Percentiles rank a stretch among this genome's conserved stretches.
Conservation (phyloP, 1,140 invertebrate species). For the Batillaria attramentaria region DNA sequence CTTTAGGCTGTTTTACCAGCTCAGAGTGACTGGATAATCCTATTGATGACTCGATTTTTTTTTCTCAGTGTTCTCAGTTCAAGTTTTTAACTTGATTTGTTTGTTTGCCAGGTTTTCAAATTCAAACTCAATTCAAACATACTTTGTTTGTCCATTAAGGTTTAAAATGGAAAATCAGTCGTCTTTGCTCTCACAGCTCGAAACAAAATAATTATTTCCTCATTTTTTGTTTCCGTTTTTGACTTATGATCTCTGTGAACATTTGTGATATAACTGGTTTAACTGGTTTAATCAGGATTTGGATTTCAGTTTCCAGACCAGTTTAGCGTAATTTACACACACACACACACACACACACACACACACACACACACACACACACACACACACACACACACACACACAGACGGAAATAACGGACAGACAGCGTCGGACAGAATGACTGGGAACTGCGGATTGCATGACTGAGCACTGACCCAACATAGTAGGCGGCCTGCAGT, state of each 20-base stretch:
- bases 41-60: too few relatives aligned
- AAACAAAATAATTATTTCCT: background rate
- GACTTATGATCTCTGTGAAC: background rate
- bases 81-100: too few relatives aligned
- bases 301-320: background rate
- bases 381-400: slow-evolving; percentile 4
- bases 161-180: too few relatives aligned
- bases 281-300: background rate
- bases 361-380: background rate
- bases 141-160: too few relatives aligned
- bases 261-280: background rate
- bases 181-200: too few relatives aligned
- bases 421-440: background rate
- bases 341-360: background rate
- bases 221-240: background rate
- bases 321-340: background rate
- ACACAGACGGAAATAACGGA: background rate
- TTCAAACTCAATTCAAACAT: too few relatives aligned
- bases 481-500: background rate
- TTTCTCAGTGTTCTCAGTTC: too few relatives aligned
- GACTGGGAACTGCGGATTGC: background rate
- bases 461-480: background rate
- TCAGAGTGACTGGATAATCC: too few relatives aligned
- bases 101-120: too few relatives aligned
- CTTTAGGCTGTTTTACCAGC: too few relatives aligned